Base-by-base conservation (phyloP, 2,888 invertebrate species). In the Epirrita christyi region DNA sequence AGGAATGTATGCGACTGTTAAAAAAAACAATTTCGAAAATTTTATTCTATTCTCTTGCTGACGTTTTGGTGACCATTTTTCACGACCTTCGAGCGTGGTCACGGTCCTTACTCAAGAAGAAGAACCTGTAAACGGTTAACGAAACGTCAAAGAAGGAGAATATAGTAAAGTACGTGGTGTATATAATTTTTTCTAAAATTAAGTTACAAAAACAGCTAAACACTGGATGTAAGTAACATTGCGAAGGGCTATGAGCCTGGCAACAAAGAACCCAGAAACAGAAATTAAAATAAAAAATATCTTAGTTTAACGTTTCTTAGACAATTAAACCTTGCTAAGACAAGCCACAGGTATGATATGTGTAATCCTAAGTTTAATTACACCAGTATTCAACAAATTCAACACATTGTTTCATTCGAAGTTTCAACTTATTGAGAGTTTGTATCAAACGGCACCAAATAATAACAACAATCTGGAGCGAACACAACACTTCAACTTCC, bases 401-500 rank as follows among this genome's bases (percentile, higher is more conserved):
- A 36, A 5, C 29, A 27, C 21, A 5, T 34, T 15, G 15, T 8
- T 34, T 27, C 13, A 29, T 21, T 28, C 34, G 1, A 38, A 45
- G 38, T 46, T 32, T 9, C 13, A 29, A 43, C 45, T 46, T 41
- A 46, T 53, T 53, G 34, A 40, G 43, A 41, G 53, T 41, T 38
- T 14, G 27, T 29, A 36, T 28, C 37, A 37, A 55, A 21, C 46
- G 29, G 42, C 41, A n/a, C 15, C 15, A n/a, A 38, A 29, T 37
- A 43, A 44, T 38, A 7, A 38, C 46, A 42, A 50, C 36, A 46
- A 53, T 46, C 36, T 51, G 45, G 56, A 51, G 41, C 34, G 44
- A 52, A 42, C 48, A 50, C 41, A 46, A 37, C 36, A 45, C 50
- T 51, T 51, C 34, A 21, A 50, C 34, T 49, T 46, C 8, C 13